Conservation (phyloP, 2,797 vertebrate species). For the Phrynocephalus vlangalii region DNA sequence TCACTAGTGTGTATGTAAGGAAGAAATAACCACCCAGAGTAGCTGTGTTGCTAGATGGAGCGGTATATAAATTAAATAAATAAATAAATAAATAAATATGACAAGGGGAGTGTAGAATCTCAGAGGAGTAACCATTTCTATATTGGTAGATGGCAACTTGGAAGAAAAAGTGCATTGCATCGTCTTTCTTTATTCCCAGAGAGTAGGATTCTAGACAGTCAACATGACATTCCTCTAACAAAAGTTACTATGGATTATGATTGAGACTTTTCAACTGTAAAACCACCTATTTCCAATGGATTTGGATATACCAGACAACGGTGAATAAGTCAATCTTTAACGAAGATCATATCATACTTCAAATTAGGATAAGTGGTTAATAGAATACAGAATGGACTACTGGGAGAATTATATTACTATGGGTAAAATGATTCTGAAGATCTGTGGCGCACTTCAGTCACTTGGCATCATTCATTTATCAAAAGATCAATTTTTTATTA, state of each 20-base stretch:
- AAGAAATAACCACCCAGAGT: no score
- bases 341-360: not conserved
- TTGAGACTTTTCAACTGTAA: not conserved
- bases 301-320: not conserved
- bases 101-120: no score
- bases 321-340: not conserved
- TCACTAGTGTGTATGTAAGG: no score
- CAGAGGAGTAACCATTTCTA: no score
- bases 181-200: no score
- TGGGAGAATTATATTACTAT: not conserved
- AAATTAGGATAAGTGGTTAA: no score
- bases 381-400: not conserved
- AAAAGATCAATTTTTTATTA: no score
- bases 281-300: not conserved
- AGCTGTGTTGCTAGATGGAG: no score
- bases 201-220: not conserved
- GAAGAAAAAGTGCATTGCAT: no score
- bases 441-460: not conserved
- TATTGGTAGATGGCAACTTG: no score
- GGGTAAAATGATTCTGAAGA: not conserved
- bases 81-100: no score
- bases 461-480: not conserved
- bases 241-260: not conserved
- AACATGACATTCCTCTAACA: not conserved
- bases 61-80: no score